Percentiles rank a stretch among this genome's conserved stretches.
Conservation (phyloP, 2,113 vertebrate species). For the Pantherophis guttatus region DNA sequence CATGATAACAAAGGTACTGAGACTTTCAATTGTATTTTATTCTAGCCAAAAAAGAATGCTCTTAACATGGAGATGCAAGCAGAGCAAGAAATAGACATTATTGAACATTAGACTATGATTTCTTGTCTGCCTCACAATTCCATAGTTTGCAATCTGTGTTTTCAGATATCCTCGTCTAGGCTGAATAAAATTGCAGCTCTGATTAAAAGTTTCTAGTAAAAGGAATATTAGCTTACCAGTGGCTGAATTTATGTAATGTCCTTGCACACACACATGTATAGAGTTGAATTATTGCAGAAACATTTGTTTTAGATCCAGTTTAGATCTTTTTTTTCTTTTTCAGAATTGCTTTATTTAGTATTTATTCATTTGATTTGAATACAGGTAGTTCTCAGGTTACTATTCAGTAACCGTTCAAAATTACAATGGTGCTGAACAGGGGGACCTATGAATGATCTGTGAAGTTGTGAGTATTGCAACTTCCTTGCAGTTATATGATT, state of each 20-base stretch:
- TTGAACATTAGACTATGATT: neutral
- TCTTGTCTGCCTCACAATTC: neutral
- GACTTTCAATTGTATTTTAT: neutral
- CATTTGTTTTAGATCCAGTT: neutral
- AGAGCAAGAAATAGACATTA: neutral
- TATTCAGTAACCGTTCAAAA: neutral
- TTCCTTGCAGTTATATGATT: neutral
- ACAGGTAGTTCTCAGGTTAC: neutral
- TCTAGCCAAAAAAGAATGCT: neutral
- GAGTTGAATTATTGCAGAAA: neutral
- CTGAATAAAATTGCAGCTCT: slow-evolving; percentile 7
- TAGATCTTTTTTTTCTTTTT: neutral
- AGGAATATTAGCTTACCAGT: neutral
- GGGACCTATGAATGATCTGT: neutral
- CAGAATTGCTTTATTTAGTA: neutral
- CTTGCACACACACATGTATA: neutral
- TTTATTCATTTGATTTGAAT: slow-evolving; percentile 3
- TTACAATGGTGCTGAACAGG: neutral
- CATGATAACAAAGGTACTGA: slow-evolving; percentile 85
- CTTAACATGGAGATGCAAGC: neutral
- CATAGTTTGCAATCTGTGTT: neutral
- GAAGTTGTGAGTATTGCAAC: neutral
- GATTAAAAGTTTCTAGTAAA: neutral
- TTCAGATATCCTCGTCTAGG: slow-evolving; percentile 8
- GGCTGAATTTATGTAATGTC: neutral